Percentiles rank a stretch among this genome's conserved stretches.
phyloP scores from a whole-genome alignment of 2,797 vertebrate genomes.

The Pangasius sanitwongsei region DNA sequence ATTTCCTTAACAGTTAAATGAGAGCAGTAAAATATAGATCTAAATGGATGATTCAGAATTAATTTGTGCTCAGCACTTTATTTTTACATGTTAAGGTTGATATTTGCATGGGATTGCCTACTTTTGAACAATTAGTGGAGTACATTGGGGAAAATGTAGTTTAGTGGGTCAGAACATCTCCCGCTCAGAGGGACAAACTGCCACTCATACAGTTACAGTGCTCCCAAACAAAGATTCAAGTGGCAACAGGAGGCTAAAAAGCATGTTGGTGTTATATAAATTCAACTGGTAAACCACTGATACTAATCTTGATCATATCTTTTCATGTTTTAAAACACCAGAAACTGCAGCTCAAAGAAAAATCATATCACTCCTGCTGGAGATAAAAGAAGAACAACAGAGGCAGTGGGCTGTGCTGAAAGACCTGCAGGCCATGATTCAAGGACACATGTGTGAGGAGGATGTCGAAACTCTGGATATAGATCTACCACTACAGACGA shows the following conservation, averaged over 20 bases:
- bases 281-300: not conserved
- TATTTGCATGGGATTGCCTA: too few species aligned
- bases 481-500: slow-evolving; percentile 65
- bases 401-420: slow-evolving; percentile 67
- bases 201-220: not conserved
- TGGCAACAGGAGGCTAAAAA: not conserved
- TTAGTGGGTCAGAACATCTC: not conserved
- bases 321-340: slow-evolving; percentile 32
- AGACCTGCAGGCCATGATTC: slow-evolving; percentile 66
- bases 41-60: not conserved
- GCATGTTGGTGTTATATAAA: not conserved
- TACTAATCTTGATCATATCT: not conserved
- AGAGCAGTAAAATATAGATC: not conserved
- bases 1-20: not conserved
- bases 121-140: too few species aligned
- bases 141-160: too few species aligned
- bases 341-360: slow-evolving; percentile 62
- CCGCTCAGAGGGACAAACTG: not conserved
- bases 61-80: not conserved
- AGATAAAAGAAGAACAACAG: slow-evolving; percentile 70
- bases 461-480: slow-evolving; percentile 66
- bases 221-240: not conserved
- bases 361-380: slow-evolving; percentile 65
- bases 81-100: not conserved
- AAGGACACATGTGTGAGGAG: slow-evolving; percentile 59